Percentiles rank a stretch among this genome's conserved stretches.
Conservation (phyloP, 2,797 vertebrate genomes). For the Anguilla anguilla region DNA sequence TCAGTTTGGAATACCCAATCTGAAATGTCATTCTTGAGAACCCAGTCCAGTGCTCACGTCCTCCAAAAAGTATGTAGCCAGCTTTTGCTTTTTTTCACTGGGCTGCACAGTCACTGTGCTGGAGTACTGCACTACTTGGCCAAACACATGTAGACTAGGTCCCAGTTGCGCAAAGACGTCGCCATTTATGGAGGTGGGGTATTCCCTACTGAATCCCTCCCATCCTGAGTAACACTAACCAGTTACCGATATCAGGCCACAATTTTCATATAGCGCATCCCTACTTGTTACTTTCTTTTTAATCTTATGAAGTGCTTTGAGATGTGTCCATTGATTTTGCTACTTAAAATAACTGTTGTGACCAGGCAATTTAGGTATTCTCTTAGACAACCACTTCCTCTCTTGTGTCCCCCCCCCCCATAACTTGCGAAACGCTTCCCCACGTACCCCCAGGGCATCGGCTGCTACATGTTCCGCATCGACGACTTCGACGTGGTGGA, state of each 20-base stretch:
- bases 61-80: no score
- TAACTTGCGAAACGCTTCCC: neutral
- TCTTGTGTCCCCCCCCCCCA: neutral
- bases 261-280: no score
- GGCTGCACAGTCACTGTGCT: neutral
- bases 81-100: no score
- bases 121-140: neutral
- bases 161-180: no score
- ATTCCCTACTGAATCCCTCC: no score
- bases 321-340: neutral
- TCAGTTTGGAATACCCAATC: neutral
- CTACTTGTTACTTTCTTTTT: neutral
- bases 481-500: slow-evolving; percentile 93
- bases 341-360: neutral
- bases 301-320: neutral
- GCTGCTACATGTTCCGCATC: slow-evolving; percentile 95
- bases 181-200: no score
- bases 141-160: no score
- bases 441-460: slow-evolving; percentile 76
- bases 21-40: no score
- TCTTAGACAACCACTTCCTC: neutral
- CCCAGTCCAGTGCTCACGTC: no score
- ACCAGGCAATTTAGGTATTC: no score
- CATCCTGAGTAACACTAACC: no score
- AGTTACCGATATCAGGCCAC: no score